Evolutionary conservation across 2,113 vertebrate genomes (phyloP).

Genomic region (Pycnonotus jocosus): DNA sequence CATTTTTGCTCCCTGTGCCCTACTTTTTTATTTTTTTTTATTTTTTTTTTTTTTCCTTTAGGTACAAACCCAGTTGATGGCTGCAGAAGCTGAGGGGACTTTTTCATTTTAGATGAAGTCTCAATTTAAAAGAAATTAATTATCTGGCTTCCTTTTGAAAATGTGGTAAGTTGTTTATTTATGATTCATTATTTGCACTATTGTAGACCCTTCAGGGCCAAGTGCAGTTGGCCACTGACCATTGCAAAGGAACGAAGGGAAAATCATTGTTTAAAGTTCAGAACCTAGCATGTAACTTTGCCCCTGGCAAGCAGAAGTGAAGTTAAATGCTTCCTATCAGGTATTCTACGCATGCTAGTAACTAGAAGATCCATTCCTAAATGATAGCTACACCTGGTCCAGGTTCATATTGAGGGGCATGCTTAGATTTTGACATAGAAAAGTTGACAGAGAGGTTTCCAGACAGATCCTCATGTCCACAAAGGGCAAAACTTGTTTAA

Average conservation of each 20-base stretch:
- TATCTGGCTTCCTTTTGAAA: not conserved
- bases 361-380: not conserved
- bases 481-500: not conserved
- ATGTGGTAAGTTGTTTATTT: not conserved
- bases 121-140: constrained; percentile 18
- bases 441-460: not conserved
- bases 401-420: not conserved
- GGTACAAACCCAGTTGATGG: constrained; percentile 3
- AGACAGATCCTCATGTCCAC: not conserved
- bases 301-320: not conserved
- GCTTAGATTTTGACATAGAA: not conserved
- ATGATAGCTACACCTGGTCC: not conserved
- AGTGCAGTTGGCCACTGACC: not conserved
- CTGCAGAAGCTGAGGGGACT: not conserved
- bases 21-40: not conserved
- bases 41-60: not conserved
- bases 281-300: not conserved
- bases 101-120: not conserved
- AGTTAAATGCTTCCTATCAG: not conserved
- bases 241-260: not conserved
- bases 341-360: not conserved
- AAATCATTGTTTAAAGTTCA: not conserved
- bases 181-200: not conserved
- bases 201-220: not conserved
- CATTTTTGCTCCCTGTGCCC: constrained; percentile 12